phyloP scores from a whole-genome alignment of 2,113 vertebrate genomes.

The Sander lucioperca region DNA sequence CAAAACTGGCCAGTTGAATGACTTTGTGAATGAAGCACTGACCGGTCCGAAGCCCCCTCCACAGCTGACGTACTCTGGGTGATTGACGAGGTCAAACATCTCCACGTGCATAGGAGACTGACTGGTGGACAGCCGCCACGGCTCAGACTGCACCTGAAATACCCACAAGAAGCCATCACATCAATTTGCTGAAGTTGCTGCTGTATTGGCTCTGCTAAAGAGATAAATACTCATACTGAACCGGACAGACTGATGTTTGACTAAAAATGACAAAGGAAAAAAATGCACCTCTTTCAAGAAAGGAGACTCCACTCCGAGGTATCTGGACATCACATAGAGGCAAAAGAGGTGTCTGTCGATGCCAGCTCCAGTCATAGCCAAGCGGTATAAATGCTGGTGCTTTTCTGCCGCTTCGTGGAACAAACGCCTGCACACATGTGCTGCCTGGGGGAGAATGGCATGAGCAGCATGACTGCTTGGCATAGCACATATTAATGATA shows the following conservation, averaged over 20 bases:
- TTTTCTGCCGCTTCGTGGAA: constrained; percentile 86
- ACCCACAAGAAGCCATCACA: neutral
- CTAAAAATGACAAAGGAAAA: neutral
- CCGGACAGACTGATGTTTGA: neutral
- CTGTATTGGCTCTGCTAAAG: neutral
- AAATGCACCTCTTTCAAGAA: constrained; percentile 86
- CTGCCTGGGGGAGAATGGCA: constrained; percentile 72
- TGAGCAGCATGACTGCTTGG: neutral
- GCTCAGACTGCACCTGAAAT: constrained; percentile 88
- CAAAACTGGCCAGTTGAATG: neutral
- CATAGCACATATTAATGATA: neutral
- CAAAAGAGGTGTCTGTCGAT: constrained; percentile 92
- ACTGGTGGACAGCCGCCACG: constrained; percentile 91
- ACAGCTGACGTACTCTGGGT: constrained; percentile 89
- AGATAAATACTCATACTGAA: neutral
- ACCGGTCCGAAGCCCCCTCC: constrained; percentile 95
- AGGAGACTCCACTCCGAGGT: constrained; percentile 86
- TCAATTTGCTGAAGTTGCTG: neutral
- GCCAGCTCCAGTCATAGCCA: constrained; percentile 89
- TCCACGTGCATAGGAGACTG: constrained; percentile 89
- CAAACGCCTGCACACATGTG: constrained; percentile 83
- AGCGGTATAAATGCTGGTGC: constrained; percentile 87
- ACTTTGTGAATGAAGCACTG: constrained; percentile 62
- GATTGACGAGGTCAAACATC: constrained; percentile 89
- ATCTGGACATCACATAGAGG: constrained; percentile 89